Evolutionary conservation across 2,797 vertebrate genomes (phyloP), one percentile per base, ranked within the genome.

Genomic region (Selene dorsalis): DNA sequence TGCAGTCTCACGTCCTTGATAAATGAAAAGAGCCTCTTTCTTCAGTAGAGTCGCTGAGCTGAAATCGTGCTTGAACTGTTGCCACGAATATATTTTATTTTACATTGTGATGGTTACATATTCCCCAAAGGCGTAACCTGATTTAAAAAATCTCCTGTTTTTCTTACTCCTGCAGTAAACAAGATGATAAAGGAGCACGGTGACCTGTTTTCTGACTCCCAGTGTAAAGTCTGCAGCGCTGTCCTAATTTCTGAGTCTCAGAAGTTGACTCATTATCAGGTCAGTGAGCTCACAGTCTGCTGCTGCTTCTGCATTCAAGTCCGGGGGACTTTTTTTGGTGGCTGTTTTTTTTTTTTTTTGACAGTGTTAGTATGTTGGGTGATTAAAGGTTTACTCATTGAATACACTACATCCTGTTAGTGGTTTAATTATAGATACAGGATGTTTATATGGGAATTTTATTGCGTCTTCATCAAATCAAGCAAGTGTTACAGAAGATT

Each of bases 251-350:
- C 97, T 0, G 96, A 98, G 85, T 98, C 97, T 61, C 97, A 99
- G 94, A 96, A 97, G 88, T 94, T 98, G 88, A 97, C 97, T 65
- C 97, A 98, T 90, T 98, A 98, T 88, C 97, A 97, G 97, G 97
- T 98, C 93, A 85, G 80, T 89, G 64, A 86, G 73, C 66, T 43
- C 73, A 41, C 57, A 12, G 61, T 48, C 43, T 83, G 61, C 71
- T 69, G 65, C 55, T 67, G 56, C 53, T 67, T 52, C 50, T 58
- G 41, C 75, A 64, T 6, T 32, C 24, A 1, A 39, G 61, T 66
- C 74, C 32, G 6, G 32, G 75, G 38, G 55, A 82, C 65, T 58
- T 24, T 4, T n/a, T n/a, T n/a, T n/a, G n/a, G n/a, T n/a, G n/a
- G 22, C 32, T 66, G 1, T 22, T 2, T 52, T 16, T 72, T n/a